These are phyloP conservation scores for Capreolus pygargus DNA, from an alignment of 2,113 vertebrate genomes.

Conservation along the genomic window DNA sequence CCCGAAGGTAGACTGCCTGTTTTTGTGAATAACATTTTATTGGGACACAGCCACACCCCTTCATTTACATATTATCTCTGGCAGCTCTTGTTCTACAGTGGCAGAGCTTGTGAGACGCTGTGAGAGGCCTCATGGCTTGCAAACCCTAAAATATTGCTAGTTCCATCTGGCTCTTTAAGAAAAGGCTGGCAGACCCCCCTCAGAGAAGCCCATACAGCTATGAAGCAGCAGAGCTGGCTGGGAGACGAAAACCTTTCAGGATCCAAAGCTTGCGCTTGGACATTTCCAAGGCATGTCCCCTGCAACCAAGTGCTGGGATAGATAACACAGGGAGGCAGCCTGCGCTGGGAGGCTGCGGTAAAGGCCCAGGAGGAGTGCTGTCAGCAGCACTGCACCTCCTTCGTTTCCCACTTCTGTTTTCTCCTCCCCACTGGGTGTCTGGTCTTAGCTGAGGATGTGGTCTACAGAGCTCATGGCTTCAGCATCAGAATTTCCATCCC, in stretches of 20 bases:
- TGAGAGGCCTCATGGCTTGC: neutral
- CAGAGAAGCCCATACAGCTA: neutral
- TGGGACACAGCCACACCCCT: neutral
- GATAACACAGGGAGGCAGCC: neutral
- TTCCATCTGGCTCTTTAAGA: neutral
- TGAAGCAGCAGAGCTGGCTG: neutral
- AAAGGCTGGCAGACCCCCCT: neutral
- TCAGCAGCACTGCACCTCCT: fast-evolving
- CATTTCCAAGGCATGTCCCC: neutral
- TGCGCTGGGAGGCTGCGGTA: neutral
- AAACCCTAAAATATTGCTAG: neutral
- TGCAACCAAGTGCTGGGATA: neutral
- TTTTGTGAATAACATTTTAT: neutral
- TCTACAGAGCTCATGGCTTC: neutral
- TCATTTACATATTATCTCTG: neutral
- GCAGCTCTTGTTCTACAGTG: neutral
- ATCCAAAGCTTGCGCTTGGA: neutral
- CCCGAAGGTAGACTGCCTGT: neutral
- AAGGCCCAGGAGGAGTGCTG: neutral
- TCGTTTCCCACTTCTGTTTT: neutral
- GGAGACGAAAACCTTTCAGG: neutral
- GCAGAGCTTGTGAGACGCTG: neutral
- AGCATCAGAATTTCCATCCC: neutral
- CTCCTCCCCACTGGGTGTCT: neutral
- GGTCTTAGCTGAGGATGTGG: slow-evolving; percentile 50